Evolutionary conservation across 2,888 invertebrate species (phyloP).

Genomic region (Thalpophila matura): DNA sequence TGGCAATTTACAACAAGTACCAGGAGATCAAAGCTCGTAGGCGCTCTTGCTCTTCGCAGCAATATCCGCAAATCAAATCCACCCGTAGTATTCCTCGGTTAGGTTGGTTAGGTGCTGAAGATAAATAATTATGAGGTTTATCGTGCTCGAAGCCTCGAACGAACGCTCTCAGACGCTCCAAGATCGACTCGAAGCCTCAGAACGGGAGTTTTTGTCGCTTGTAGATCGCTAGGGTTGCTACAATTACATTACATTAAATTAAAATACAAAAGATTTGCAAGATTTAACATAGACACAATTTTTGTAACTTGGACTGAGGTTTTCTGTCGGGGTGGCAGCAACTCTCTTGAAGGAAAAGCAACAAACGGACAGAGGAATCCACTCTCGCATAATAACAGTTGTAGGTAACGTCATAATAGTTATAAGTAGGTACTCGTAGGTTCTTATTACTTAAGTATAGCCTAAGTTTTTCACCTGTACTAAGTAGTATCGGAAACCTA

Average conservation of each 20-base stretch:
- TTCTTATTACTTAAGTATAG: not conserved
- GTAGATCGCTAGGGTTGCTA: slow-evolving; percentile 30
- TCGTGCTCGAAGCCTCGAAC: slow-evolving; percentile 23
- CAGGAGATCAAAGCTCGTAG: slow-evolving; percentile 58
- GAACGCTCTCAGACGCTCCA: slow-evolving; percentile 16
- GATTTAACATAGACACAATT: too few relatives aligned
- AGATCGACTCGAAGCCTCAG: slow-evolving; percentile 39
- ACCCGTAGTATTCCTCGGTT: slow-evolving; percentile 2
- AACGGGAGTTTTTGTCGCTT: slow-evolving; percentile 21
- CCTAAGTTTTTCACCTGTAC: not conserved
- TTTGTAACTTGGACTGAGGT: too few relatives aligned
- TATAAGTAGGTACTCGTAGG: not conserved
- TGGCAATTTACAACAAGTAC: slow-evolving; percentile 59
- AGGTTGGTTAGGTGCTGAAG: slow-evolving; percentile 22
- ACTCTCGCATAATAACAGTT: too few relatives aligned
- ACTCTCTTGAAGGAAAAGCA: too few relatives aligned
- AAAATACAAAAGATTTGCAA: too few relatives aligned
- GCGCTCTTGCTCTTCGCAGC: slow-evolving; percentile 28
- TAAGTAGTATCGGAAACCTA: not conserved
- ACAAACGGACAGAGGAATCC: too few relatives aligned
- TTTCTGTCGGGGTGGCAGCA: too few relatives aligned
- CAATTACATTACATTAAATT: too few relatives aligned
- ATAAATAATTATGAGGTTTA: slow-evolving; percentile 49
- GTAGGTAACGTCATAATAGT: too few relatives aligned
- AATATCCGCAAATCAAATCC: slow-evolving; percentile 43